These are phyloP conservation scores for Tachycineta bicolor DNA, from an alignment of 2,113 vertebrate species.

Conservation along the genomic window DNA sequence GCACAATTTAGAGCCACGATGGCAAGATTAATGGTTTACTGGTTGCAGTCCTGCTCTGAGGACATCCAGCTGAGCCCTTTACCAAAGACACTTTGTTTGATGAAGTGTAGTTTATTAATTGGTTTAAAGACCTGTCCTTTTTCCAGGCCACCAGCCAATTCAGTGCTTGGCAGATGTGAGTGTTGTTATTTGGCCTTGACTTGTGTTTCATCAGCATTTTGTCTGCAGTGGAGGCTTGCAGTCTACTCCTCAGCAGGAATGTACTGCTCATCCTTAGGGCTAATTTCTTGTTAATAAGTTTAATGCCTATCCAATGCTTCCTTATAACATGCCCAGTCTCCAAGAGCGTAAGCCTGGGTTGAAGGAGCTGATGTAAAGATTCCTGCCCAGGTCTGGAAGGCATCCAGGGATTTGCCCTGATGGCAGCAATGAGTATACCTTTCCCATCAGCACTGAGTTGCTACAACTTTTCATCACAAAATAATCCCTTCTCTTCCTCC, in stretches of 20 bases:
- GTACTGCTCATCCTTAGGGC: background rate
- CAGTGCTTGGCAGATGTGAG: background rate
- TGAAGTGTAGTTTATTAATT: slow-evolving; percentile 23
- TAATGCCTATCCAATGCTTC: background rate
- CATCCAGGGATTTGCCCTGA: background rate
- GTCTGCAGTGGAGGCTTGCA: background rate
- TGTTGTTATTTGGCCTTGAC: background rate
- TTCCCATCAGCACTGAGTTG: background rate
- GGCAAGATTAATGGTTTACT: background rate
- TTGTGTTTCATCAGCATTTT: background rate
- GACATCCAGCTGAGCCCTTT: background rate
- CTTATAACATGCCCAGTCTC: background rate
- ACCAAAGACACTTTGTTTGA: background rate
- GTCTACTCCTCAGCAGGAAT: background rate
- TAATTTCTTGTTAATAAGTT: background rate
- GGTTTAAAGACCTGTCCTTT: slow-evolving; percentile 3
- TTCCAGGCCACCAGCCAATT: slow-evolving; percentile 10
- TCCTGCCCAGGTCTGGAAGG: background rate
- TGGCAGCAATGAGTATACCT: background rate
- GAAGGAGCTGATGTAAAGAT: background rate
- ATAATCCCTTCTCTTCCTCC: background rate
- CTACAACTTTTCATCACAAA: background rate
- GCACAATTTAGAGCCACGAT: background rate
- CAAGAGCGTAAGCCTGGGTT: accelerated
- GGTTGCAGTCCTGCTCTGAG: background rate